Conservation (phyloP, 2,113 vertebrate species). For the Solenodon paradoxus region DNA sequence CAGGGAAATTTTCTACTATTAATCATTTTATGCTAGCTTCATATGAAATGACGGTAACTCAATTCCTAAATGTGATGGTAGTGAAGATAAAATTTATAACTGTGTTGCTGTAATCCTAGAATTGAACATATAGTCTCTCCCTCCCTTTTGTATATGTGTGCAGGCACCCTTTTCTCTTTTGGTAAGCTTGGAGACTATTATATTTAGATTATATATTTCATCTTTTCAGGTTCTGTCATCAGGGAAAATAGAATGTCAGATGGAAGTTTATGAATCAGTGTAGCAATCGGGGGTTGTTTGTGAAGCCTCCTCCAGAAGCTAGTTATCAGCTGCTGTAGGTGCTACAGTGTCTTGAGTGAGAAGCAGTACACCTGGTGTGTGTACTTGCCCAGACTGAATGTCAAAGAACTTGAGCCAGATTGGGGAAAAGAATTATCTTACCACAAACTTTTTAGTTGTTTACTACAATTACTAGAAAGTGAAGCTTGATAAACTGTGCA, state of each 20-base stretch:
- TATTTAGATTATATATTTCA: constrained; percentile 45
- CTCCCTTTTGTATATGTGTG: not conserved
- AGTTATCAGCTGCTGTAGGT: constrained; percentile 34
- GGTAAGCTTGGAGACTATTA: constrained; percentile 23
- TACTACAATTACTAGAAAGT: too few species aligned
- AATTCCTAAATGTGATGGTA: not conserved
- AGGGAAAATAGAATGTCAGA: constrained; percentile 53
- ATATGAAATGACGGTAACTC: not conserved
- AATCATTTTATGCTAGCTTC: constrained; percentile 12
- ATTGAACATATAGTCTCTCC: not conserved
- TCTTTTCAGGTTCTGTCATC: constrained; percentile 27
- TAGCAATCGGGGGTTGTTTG: constrained; percentile 43
- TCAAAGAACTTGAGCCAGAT: constrained; percentile 50
- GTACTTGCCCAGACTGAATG: not conserved
- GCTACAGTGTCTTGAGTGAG: constrained; percentile 13
- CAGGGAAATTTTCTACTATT: not conserved
- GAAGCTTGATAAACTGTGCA: not conserved
- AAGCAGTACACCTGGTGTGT: constrained; percentile 53
- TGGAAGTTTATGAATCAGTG: constrained; percentile 57
- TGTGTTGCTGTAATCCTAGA: not conserved
- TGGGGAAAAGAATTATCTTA: not conserved
- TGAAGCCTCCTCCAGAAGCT: constrained; percentile 29
- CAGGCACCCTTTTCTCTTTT: constrained; percentile 41
- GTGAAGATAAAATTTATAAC: not conserved
- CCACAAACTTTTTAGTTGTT: constrained; percentile 11